A percentile compares a stretch with the other conserved stretches of the same genome.
Evolutionary conservation across 2,797 vertebrate genomes (phyloP).

Genomic region (Melanotaenia boesemani): DNA sequence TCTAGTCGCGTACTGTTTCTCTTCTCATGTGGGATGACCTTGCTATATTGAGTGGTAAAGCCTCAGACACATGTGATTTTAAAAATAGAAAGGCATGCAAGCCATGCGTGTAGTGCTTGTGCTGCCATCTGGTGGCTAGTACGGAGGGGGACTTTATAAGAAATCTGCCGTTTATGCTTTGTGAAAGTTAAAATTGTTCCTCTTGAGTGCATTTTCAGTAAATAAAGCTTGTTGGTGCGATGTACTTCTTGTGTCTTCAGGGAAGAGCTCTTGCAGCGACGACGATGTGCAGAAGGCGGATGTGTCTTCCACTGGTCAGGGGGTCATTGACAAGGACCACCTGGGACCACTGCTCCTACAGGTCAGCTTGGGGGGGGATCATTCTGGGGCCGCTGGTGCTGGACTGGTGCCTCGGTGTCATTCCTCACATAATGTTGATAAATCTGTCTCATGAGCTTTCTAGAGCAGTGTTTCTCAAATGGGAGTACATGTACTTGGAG

Average conservation of each 20-base stretch:
- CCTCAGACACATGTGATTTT: slow-evolving; percentile 71
- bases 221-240: neutral
- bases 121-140: slow-evolving; percentile 78
- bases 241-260: slow-evolving; percentile 74
- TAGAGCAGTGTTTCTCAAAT: no score
- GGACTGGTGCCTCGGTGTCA: slow-evolving; percentile 30
- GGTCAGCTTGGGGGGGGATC: slow-evolving; percentile 79
- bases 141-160: neutral
- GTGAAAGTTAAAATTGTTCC: no score
- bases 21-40: slow-evolving; percentile 44
- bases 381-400: slow-evolving; percentile 33
- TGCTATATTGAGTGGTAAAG: slow-evolving; percentile 71
- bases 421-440: slow-evolving; percentile 21
- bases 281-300: slow-evolving; percentile 99
- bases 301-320: slow-evolving; percentile 97
- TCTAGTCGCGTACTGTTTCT: slow-evolving; percentile 1
- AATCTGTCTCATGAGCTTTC: slow-evolving; percentile 21
- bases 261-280: slow-evolving; percentile 91
- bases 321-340: slow-evolving; percentile 99
- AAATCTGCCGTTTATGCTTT: neutral
- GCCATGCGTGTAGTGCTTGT: slow-evolving; percentile 34
- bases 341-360: slow-evolving; percentile 95
- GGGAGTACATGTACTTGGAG: no score
- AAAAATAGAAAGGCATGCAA: slow-evolving; percentile 79
- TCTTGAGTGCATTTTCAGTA: neutral